A percentile compares a stretch with the other conserved stretches of the same genome.
These are phyloP conservation scores for Musca vetustissima DNA, from an alignment of 1,140 invertebrate genomes.

Conservation along the genomic window DNA sequence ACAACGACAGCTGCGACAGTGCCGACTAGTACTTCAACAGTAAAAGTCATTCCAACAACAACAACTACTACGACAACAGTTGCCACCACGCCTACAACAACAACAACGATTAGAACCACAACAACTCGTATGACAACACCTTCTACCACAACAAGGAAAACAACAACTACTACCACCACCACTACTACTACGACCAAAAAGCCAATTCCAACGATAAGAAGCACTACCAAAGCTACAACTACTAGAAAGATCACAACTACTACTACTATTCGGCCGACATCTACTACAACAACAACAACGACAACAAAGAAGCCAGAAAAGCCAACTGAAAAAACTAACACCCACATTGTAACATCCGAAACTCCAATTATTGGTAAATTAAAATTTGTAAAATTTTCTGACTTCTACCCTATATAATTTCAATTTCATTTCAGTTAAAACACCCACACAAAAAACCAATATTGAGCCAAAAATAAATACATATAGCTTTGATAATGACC, in stretches of 20 bases:
- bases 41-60: background rate
- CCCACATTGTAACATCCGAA: background rate
- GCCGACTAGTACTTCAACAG: background rate
- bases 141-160: background rate
- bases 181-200: conserved; percentile 23
- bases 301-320: background rate
- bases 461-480: background rate
- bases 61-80: background rate
- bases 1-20: background rate
- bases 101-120: background rate
- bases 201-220: conserved; percentile 10
- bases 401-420: too few species aligned
- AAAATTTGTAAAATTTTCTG: background rate
- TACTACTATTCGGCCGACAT: too few species aligned
- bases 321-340: background rate
- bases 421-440: background rate
- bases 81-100: conserved; percentile 17
- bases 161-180: conserved; percentile 14
- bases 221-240: conserved; percentile 1
- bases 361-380: too few species aligned
- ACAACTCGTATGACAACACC: conserved; percentile 11
- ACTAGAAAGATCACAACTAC: background rate
- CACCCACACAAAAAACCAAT: background rate
- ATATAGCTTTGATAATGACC: background rate
- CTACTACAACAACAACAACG: conserved; percentile 15